phyloP scores from a whole-genome alignment of 2,113 vertebrate species.

The Rousettus leschenaultii region DNA sequence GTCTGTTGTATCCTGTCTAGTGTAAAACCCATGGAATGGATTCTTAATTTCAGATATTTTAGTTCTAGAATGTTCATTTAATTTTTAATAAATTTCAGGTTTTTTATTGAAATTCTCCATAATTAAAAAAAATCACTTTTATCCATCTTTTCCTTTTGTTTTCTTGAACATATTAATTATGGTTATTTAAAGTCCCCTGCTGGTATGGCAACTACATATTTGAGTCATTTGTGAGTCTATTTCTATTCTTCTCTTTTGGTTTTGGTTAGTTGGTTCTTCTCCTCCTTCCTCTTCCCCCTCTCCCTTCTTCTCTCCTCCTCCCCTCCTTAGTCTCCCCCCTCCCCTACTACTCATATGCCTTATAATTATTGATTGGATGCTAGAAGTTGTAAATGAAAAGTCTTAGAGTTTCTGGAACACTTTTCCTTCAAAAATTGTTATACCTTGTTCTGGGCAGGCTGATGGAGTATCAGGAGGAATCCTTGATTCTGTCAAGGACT shows the following conservation, averaged over 20 bases:
- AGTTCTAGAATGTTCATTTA: neutral
- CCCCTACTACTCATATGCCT: neutral
- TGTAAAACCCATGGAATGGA: neutral
- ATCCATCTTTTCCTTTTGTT: neutral
- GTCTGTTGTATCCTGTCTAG: neutral
- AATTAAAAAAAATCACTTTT: neutral
- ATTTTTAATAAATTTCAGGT: neutral
- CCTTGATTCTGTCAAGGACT: neutral
- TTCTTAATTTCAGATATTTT: constrained; percentile 35
- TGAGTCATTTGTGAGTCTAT: neutral
- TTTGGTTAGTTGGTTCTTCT: neutral
- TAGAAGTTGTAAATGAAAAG: neutral
- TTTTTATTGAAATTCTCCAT: neutral
- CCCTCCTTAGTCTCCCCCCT: too few species aligned
- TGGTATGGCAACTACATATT: neutral
- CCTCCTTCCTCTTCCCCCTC: neutral
- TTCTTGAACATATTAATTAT: neutral
- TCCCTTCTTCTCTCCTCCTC: too few species aligned
- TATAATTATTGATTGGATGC: neutral
- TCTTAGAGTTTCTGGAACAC: neutral
- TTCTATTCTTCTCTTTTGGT: neutral
- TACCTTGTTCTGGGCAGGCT: neutral
- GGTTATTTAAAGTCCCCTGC: neutral
- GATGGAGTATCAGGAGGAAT: neutral
- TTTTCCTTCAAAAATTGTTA: neutral